A percentile compares a stretch with the other conserved stretches of the same genome.
phyloP scores from a whole-genome alignment of 1,140 invertebrate genomes.

The Leptonema lineaticorne region DNA sequence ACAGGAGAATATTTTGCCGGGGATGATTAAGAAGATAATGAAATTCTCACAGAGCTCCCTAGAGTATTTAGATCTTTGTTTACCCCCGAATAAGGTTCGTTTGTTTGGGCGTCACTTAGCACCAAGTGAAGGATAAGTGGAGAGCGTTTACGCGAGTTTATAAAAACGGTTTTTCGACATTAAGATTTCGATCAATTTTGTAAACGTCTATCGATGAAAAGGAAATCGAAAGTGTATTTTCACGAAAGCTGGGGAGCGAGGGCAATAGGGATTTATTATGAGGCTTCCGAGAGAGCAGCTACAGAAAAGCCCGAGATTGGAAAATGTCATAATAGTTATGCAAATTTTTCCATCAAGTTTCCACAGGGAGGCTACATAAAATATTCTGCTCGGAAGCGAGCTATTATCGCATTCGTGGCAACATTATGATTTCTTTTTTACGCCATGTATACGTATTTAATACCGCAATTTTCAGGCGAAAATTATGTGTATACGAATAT shows the following conservation, averaged over 20 bases:
- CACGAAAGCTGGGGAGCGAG: not conserved
- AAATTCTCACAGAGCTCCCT: slow-evolving; percentile 2
- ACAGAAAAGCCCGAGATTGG: slow-evolving; percentile 32
- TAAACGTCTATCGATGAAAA: slow-evolving; percentile 22
- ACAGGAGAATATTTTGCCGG: slow-evolving; percentile 1
- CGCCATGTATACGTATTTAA: not conserved
- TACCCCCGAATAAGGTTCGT: slow-evolving; percentile 15
- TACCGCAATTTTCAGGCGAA: not conserved
- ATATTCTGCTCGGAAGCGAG: slow-evolving; percentile 1
- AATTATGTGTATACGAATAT: not conserved
- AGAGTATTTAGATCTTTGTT: slow-evolving; percentile 13
- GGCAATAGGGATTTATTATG: slow-evolving; percentile 37
- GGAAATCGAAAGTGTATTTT: slow-evolving; percentile 36
- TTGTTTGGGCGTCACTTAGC: slow-evolving; percentile 14
- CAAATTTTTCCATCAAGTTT: slow-evolving; percentile 39
- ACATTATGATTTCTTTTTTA: too few species aligned
- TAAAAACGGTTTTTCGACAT: slow-evolving; percentile 9
- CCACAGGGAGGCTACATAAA: slow-evolving; percentile 14
- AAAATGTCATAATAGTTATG: slow-evolving; percentile 43
- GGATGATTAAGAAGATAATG: slow-evolving; percentile 13
- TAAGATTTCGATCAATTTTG: slow-evolving; percentile 37
- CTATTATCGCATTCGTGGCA: slow-evolving; percentile 18
- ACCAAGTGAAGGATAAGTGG: slow-evolving; percentile 10
- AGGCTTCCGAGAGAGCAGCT: slow-evolving; percentile 1
- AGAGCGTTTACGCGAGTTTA: not conserved